phyloP scores from a whole-genome alignment of 2,888 invertebrate species.

The Drosophila kokeensis region DNA sequence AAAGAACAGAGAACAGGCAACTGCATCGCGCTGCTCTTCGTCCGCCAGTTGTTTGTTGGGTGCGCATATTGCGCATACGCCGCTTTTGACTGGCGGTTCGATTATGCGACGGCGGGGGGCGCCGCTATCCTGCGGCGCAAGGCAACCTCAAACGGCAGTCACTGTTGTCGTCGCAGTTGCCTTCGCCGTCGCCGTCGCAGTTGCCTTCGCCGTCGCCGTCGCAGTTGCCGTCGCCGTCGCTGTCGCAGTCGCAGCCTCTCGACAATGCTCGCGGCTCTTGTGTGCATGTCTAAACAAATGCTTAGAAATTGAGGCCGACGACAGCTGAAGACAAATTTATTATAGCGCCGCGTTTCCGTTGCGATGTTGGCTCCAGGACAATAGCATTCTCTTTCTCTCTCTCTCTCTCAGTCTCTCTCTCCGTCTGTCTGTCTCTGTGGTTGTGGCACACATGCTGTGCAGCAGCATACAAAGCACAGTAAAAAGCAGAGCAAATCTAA shows the following conservation, averaged over 20 bases:
- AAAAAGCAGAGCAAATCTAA: slow-evolving; percentile 57
- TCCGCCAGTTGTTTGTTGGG: background rate
- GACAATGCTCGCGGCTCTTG: slow-evolving; percentile 12
- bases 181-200: background rate
- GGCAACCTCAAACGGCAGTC: slow-evolving; percentile 28
- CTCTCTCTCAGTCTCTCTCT: background rate
- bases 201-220: background rate
- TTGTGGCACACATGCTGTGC: slow-evolving; percentile 48
- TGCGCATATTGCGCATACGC: slow-evolving; percentile 61
- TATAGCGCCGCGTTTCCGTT: slow-evolving; percentile 62
- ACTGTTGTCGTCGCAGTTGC: background rate
- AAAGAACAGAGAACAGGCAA: slow-evolving; percentile 23
- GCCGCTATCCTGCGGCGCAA: slow-evolving; percentile 47
- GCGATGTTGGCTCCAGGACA: slow-evolving; percentile 52
- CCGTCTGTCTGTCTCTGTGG: background rate
- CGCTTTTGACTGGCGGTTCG: slow-evolving; percentile 43
- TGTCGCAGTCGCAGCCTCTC: background rate
- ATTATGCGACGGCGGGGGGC: slow-evolving; percentile 37
- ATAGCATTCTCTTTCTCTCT: slow-evolving; percentile 16
- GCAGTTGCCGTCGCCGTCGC: background rate
- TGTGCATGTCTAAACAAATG: slow-evolving; percentile 75
- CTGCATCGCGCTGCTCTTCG: background rate
- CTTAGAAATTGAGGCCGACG: slow-evolving; percentile 73
- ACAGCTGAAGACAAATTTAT: slow-evolving; percentile 76
- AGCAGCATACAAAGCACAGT: slow-evolving; percentile 28